phyloP scores from a whole-genome alignment of 2,113 vertebrate genomes.

The Riparia riparia region DNA sequence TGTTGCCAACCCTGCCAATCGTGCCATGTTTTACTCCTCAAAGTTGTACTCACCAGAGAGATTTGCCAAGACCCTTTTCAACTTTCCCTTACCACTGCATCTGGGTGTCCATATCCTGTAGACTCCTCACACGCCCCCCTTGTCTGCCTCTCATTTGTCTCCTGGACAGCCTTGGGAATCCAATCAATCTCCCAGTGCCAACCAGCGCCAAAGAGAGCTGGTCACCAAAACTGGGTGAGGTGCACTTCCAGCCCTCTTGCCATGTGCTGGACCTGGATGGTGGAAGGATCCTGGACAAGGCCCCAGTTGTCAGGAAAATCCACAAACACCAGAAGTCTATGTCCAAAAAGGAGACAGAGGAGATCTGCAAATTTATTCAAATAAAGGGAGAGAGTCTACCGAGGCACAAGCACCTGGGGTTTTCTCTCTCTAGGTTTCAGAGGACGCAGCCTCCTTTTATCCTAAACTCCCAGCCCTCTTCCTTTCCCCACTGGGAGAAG shows the following conservation, averaged over 20 bases:
- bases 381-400: not conserved
- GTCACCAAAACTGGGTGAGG: not conserved
- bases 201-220: not conserved
- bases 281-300: not conserved
- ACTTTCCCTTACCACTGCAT: not conserved
- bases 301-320: not conserved
- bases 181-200: fast-evolving
- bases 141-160: fast-evolving
- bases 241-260: not conserved
- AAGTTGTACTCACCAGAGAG: not conserved
- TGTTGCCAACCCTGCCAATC: not conserved
- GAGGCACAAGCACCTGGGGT: fast-evolving
- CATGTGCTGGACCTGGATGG: fast-evolving
- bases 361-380: not conserved
- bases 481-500: not conserved
- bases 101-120: not conserved
- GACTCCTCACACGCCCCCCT: not conserved
- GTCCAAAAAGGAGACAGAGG: not conserved
- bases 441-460: not conserved
- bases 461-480: not conserved
- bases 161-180: not conserved
- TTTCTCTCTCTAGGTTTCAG: not conserved
- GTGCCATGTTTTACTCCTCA: not conserved
- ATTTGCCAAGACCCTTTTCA: not conserved
- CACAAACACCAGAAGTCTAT: not conserved